Percentiles rank a stretch among this genome's conserved stretches.
Evolutionary conservation across 2,113 vertebrate genomes (phyloP).

Genomic region (Cinclus mexicanus): DNA sequence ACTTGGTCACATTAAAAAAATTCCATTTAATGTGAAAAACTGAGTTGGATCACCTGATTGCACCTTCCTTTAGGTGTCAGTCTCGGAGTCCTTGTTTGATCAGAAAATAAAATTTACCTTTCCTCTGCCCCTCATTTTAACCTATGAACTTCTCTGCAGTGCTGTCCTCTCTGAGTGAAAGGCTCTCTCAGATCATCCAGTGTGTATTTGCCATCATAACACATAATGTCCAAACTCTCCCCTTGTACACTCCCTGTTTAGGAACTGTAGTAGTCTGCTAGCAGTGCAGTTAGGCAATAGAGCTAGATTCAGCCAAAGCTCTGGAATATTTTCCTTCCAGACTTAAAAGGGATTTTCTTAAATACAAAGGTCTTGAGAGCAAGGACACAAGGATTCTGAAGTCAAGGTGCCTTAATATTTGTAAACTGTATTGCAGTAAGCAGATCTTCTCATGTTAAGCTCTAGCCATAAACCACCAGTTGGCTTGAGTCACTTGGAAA

Average conservation of each 20-base stretch:
- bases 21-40: background rate
- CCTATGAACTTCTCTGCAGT: background rate
- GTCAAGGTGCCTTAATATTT: constrained; percentile 29
- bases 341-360: constrained; percentile 47
- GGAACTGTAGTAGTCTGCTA: background rate
- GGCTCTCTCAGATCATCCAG: background rate
- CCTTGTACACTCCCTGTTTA: background rate
- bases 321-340: constrained; percentile 10
- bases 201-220: background rate
- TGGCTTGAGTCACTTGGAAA: constrained; percentile 25
- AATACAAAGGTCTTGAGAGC: constrained; percentile 36
- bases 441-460: constrained; percentile 42
- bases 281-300: background rate
- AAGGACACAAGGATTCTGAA: constrained; percentile 45
- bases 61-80: background rate
- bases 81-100: background rate
- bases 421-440: constrained; percentile 23
- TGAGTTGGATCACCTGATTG: background rate
- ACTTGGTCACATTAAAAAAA: background rate
- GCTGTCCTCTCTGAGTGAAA: background rate
- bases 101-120: background rate
- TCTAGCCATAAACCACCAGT: constrained; percentile 46
- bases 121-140: background rate
- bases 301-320: background rate
- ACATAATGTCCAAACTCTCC: background rate